Evolutionary conservation across 2,888 invertebrate species (phyloP).

Genomic region (Hydriomena furcata): DNA sequence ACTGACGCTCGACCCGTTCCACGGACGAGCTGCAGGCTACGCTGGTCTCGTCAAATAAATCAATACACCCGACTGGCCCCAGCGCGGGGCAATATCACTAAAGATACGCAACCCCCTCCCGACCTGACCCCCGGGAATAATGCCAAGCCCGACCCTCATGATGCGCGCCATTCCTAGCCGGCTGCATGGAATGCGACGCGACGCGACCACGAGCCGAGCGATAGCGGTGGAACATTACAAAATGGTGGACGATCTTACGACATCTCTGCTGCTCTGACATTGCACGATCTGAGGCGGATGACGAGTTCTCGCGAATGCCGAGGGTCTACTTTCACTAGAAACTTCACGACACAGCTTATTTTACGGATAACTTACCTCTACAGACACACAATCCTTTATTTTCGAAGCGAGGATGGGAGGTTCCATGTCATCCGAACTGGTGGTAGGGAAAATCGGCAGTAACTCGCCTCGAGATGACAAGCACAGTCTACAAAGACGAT

Average conservation of each 20-base stretch:
- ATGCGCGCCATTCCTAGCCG: slow-evolving; percentile 73
- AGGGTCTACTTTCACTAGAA: slow-evolving; percentile 82
- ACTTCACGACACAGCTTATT: slow-evolving; percentile 63
- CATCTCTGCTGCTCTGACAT: slow-evolving; percentile 82
- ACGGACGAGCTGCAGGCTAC: slow-evolving; percentile 76
- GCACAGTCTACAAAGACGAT: slow-evolving; percentile 85
- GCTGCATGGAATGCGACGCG: slow-evolving; percentile 79
- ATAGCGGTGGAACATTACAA: slow-evolving; percentile 82
- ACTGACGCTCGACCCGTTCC: slow-evolving; percentile 75
- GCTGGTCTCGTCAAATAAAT: slow-evolving; percentile 81
- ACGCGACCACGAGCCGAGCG: slow-evolving; percentile 77
- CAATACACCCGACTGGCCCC: slow-evolving; percentile 71
- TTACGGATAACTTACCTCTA: slow-evolving; percentile 84
- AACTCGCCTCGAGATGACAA: slow-evolving; percentile 84
- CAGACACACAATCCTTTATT: slow-evolving; percentile 86
- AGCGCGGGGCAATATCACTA: slow-evolving; percentile 64
- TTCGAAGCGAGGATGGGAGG: slow-evolving; percentile 83
- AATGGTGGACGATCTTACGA: slow-evolving; percentile 85
- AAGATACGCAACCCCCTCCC: slow-evolving; percentile 71
- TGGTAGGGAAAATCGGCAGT: slow-evolving; percentile 84
- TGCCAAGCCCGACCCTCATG: slow-evolving; percentile 75
- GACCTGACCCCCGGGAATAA: slow-evolving; percentile 75
- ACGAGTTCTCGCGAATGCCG: slow-evolving; percentile 78
- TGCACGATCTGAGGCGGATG: slow-evolving; percentile 79
- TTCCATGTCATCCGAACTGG: slow-evolving; percentile 81